Conservation (phyloP, 2,888 invertebrate genomes). For the Pollenia labialis region DNA sequence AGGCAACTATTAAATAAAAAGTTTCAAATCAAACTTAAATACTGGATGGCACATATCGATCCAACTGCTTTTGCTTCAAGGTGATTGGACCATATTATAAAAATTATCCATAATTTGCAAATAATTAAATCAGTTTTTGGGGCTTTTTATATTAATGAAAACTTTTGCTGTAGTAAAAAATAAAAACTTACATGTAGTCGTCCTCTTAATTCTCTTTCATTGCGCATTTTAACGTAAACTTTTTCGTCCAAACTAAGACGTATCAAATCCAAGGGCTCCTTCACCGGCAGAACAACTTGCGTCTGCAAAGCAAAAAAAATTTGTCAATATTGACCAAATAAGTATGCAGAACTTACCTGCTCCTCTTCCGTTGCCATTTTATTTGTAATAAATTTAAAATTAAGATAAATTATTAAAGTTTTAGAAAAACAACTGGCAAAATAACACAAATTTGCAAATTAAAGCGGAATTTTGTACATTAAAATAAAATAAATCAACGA, state of each 20-base stretch:
- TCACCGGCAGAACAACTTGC: constrained; percentile 91
- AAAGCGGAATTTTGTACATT: constrained; percentile 33
- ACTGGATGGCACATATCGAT: too few relatives aligned
- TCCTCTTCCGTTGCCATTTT: constrained; percentile 83
- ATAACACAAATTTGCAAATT: constrained; percentile 23
- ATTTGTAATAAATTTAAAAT: constrained; percentile 55
- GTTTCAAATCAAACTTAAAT: too few relatives aligned
- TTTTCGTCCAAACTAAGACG: constrained; percentile 98
- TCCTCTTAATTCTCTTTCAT: constrained; percentile 98
- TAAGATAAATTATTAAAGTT: constrained; percentile 67
- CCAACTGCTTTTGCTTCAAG: too few relatives aligned
- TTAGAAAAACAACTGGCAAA: constrained; percentile 22
- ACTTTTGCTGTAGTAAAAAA: too few relatives aligned
- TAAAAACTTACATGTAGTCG: constrained; percentile 92
- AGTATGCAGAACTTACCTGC: constrained; percentile 78
- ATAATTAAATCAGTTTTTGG: too few relatives aligned
- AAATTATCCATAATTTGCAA: too few relatives aligned
- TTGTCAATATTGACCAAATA: not conserved
- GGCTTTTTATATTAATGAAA: too few relatives aligned
- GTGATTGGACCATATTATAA: too few relatives aligned
- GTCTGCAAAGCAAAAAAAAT: constrained; percentile 62
- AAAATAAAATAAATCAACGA: not conserved
- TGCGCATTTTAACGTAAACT: constrained; percentile 99
- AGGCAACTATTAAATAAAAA: too few relatives aligned
- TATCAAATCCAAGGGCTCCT: constrained; percentile 98